Conservation (phyloP, 1,140 invertebrate species). For the Drosophila obscura region DNA sequence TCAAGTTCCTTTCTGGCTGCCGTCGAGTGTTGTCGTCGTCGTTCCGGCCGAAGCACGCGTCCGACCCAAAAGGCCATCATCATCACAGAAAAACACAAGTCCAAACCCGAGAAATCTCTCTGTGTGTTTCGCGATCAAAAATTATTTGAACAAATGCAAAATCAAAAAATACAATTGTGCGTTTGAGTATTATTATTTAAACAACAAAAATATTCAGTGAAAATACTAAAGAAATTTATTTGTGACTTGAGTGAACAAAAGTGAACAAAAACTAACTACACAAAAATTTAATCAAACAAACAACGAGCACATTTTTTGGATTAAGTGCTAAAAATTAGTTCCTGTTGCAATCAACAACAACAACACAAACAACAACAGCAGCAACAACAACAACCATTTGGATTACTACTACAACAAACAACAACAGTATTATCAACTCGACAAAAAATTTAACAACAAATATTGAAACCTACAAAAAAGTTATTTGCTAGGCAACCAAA, state of each 20-base stretch:
- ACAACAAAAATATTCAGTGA: conserved; percentile 20
- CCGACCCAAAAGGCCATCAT: conserved; percentile 47
- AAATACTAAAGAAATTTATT: conserved; percentile 27
- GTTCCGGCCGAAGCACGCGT: conserved; percentile 62
- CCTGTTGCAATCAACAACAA: conserved; percentile 58
- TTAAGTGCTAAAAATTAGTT: conserved; percentile 75
- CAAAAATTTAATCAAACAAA: conserved; percentile 39
- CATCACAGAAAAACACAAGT: conserved; percentile 26
- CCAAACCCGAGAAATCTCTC: not conserved
- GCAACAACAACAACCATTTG: conserved; percentile 64
- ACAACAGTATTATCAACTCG: conserved; percentile 62
- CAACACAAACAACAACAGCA: conserved; percentile 43
- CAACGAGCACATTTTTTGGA: conserved; percentile 68
- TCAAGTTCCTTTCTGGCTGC: conserved; percentile 83
- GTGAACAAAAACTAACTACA: conserved; percentile 21
- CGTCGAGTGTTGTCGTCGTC: conserved; percentile 80
- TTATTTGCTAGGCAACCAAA: conserved; percentile 70
- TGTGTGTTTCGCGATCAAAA: conserved; percentile 9
- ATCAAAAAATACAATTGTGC: not conserved
- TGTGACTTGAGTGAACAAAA: conserved; percentile 18
- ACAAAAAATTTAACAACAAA: conserved; percentile 22
- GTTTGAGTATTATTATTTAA: conserved; percentile 8
- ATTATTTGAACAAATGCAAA: conserved; percentile 14
- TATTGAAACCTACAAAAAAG: conserved; percentile 34
- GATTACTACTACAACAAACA: conserved; percentile 70